A percentile compares a stretch with the other conserved stretches of the same genome.
These are phyloP conservation scores for Scaptomyza graminum DNA, from an alignment of 1,140 invertebrate species.

Conservation along the genomic window DNA sequence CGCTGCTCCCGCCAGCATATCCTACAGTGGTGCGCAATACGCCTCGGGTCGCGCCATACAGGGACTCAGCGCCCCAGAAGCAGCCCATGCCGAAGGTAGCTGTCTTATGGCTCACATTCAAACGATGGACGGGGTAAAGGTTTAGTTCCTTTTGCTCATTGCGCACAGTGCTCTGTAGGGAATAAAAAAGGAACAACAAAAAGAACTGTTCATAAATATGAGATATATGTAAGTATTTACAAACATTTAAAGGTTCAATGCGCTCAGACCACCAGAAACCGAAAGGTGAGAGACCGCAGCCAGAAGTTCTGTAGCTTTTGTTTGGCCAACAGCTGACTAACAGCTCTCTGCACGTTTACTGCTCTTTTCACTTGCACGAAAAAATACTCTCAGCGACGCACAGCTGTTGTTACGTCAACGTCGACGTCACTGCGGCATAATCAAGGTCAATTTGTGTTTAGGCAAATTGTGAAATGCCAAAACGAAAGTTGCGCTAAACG, in stretches of 20 bases:
- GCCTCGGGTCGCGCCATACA: conserved; percentile 93
- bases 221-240: background rate
- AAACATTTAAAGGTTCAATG: conserved; percentile 20
- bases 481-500: conserved; percentile 30
- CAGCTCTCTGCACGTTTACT: conserved; percentile 19
- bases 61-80: conserved; percentile 97
- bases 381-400: conserved; percentile 8
- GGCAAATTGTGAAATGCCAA: conserved; percentile 9
- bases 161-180: conserved; percentile 71
- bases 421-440: conserved; percentile 6
- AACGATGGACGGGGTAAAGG: conserved; percentile 65
- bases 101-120: conserved; percentile 66
- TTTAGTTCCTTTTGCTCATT: conserved; percentile 79
- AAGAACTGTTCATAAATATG: conserved; percentile 20
- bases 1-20: conserved; percentile 94
- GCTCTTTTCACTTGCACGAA: conserved; percentile 8
- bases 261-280: conserved; percentile 62
- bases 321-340: conserved; percentile 22
- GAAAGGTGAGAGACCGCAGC: conserved; percentile 66
- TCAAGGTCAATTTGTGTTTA: conserved; percentile 37
- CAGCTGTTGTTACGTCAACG: conserved; percentile 30
- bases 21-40: conserved; percentile 96
- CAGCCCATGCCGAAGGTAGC: conserved; percentile 98
- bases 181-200: conserved; percentile 25
- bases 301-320: conserved; percentile 33